These are phyloP conservation scores for Lordiphosa mommai DNA, from an alignment of 1,140 invertebrate genomes.

Conservation along the genomic window DNA sequence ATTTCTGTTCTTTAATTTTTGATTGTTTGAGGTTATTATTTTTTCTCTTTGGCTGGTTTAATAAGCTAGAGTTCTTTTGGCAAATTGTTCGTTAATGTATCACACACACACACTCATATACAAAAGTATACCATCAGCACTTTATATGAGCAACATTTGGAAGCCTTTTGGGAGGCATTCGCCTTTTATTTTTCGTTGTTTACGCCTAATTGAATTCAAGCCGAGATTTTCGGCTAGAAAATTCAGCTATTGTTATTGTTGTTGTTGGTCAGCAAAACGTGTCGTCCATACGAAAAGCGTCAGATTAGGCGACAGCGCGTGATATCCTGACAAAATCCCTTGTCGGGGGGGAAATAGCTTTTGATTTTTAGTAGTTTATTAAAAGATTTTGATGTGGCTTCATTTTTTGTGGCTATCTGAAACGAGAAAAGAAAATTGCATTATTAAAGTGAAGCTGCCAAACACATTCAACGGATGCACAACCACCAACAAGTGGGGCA, in stretches of 20 bases:
- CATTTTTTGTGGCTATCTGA: constrained; percentile 34
- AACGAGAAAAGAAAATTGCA: constrained; percentile 17
- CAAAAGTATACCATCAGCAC: background rate
- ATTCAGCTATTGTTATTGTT: constrained; percentile 15
- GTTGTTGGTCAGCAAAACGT: constrained; percentile 34
- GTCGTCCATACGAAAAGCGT: constrained; percentile 27
- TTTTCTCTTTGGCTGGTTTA: background rate
- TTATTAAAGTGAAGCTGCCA: background rate
- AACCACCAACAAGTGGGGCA: background rate
- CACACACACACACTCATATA: constrained; percentile 18
- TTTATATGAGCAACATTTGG: constrained; percentile 23
- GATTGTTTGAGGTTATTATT: constrained; percentile 11
- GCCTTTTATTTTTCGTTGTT: constrained; percentile 15
- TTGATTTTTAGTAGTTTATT: constrained; percentile 51
- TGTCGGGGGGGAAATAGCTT: constrained; percentile 19
- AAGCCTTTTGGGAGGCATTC: constrained; percentile 23
- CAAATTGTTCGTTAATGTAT: constrained; percentile 13
- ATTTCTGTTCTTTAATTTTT: constrained; percentile 25
- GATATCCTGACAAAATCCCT: constrained; percentile 14
- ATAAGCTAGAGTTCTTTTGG: constrained; percentile 6
- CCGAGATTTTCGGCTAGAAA: constrained; percentile 8
- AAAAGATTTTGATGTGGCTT: constrained; percentile 33
- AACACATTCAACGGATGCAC: no score
- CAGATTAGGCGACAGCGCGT: constrained; percentile 3
- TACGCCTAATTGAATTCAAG: constrained; percentile 47